These are phyloP conservation scores for Lagopus muta DNA, from an alignment of 2,113 vertebrate genomes.

Conservation along the genomic window DNA sequence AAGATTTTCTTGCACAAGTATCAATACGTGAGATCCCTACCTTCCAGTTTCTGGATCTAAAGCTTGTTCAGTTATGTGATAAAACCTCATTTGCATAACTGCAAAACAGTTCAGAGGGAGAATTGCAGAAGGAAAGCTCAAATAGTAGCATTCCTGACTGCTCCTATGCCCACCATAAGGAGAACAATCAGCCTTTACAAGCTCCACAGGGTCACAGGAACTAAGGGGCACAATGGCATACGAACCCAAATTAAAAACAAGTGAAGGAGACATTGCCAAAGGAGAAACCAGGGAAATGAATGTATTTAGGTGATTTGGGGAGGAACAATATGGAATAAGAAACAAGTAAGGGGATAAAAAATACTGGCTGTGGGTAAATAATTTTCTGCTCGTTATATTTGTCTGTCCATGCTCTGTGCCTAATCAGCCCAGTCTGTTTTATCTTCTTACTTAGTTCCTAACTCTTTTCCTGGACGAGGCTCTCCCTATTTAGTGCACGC, in stretches of 20 bases:
- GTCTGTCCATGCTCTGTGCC: background rate
- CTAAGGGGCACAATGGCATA: background rate
- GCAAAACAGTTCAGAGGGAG: background rate
- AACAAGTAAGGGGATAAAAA: background rate
- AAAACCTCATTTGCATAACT: background rate
- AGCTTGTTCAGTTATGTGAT: background rate
- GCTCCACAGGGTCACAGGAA: background rate
- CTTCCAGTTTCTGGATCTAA: background rate
- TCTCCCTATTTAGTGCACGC: background rate
- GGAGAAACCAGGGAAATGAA: background rate
- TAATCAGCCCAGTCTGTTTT: background rate
- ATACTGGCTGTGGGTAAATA: background rate
- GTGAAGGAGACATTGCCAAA: background rate
- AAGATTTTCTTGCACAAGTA: background rate
- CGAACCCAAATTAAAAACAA: background rate
- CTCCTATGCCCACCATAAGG: background rate
- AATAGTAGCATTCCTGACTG: background rate
- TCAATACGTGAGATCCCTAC: background rate
- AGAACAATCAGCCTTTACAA: background rate
- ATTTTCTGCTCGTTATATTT: background rate
- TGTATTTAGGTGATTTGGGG: background rate
- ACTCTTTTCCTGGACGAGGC: background rate
- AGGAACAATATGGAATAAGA: background rate
- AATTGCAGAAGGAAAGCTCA: background rate
- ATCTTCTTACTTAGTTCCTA: background rate